These are phyloP conservation scores for Liodrosophila aerea DNA, from an alignment of 2,888 invertebrate species.

Conservation along the genomic window DNA sequence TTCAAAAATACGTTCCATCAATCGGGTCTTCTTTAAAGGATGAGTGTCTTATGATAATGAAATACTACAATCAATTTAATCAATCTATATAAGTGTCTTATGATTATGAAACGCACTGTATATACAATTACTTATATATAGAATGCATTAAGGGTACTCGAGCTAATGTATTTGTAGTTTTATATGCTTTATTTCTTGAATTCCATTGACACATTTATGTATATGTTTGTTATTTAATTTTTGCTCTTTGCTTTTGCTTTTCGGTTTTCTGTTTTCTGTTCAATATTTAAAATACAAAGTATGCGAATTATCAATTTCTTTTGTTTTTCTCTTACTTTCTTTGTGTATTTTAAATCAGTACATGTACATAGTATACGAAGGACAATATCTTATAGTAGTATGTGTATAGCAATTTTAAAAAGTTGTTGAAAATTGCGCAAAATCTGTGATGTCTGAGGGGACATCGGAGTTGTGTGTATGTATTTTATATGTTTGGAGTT, in stretches of 20 bases:
- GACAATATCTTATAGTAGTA: slow-evolving; percentile 71
- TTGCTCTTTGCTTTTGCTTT: slow-evolving; percentile 9
- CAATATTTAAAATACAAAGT: slow-evolving; percentile 71
- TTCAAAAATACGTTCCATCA: too few species aligned
- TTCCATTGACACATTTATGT: slow-evolving; percentile 78
- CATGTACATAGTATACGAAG: slow-evolving; percentile 74
- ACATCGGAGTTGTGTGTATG: slow-evolving; percentile 7
- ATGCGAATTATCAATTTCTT: slow-evolving; percentile 60
- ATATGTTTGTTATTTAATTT: slow-evolving; percentile 54
- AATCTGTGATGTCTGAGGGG: slow-evolving; percentile 11
- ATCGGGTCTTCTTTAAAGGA: too few species aligned
- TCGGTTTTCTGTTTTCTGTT: slow-evolving; percentile 36
- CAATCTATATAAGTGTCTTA: too few species aligned
- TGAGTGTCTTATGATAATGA: too few species aligned
- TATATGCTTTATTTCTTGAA: slow-evolving; percentile 68
- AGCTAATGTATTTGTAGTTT: slow-evolving; percentile 9
- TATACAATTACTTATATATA: too few species aligned
- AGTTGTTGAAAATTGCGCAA: slow-evolving; percentile 22
- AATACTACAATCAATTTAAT: too few species aligned
- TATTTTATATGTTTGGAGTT: slow-evolving; percentile 17
- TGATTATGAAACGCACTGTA: too few species aligned
- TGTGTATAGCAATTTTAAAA: slow-evolving; percentile 42
- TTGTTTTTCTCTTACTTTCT: slow-evolving; percentile 29
- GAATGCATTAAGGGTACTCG: slow-evolving; percentile 25
- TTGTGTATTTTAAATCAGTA: slow-evolving; percentile 63